Evolutionary conservation across 2,797 vertebrate species (phyloP).

Genomic region (Labeo calbasu): DNA sequence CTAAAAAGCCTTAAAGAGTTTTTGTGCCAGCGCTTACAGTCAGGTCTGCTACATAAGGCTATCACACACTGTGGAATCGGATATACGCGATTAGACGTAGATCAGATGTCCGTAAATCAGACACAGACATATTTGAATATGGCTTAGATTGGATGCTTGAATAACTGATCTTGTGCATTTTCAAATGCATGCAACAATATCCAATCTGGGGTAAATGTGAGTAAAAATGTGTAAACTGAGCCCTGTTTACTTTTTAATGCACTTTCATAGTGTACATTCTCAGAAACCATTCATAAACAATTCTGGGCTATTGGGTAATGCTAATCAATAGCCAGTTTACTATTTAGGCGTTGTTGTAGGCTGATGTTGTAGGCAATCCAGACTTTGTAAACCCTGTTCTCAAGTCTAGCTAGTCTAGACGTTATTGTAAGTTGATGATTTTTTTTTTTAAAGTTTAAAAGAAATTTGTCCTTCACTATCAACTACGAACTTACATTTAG

Average conservation of each 20-base stretch:
- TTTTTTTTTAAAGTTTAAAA: no score
- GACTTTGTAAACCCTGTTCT: not conserved
- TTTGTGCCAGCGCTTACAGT: not conserved
- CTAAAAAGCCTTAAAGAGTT: not conserved
- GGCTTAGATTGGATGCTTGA: not conserved
- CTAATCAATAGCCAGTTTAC: not conserved
- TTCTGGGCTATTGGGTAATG: not conserved
- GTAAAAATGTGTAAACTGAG: not conserved
- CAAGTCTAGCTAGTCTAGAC: not conserved
- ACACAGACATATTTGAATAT: not conserved
- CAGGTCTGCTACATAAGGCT: not conserved
- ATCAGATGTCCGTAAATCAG: not conserved
- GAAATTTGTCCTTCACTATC: no score
- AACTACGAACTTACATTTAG: no score
- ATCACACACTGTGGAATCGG: not conserved
- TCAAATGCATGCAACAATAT: not conserved
- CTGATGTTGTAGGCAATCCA: not conserved
- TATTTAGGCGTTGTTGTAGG: not conserved
- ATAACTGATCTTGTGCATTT: not conserved
- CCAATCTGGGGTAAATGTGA: not conserved
- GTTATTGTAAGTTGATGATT: no score
- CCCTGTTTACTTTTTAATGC: not conserved
- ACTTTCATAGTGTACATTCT: not conserved
- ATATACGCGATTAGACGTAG: not conserved
- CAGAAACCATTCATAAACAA: not conserved